Conservation (phyloP, 2,113 vertebrate species). For the Gopherus flavomarginatus region DNA sequence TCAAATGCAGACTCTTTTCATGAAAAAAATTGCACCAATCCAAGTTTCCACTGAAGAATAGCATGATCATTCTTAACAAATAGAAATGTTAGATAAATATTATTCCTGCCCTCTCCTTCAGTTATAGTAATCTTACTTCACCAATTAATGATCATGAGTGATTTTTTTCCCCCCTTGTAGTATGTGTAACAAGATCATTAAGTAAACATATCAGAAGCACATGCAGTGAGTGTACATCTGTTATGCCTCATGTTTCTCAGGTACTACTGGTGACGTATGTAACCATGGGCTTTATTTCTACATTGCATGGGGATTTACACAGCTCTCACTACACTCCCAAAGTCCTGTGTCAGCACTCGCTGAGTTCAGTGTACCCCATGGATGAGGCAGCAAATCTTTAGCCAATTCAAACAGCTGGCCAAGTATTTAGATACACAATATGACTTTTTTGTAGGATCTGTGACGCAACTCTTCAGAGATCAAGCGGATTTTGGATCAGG, state of each 20-base stretch:
- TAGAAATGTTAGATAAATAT: not conserved
- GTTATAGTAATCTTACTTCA: not conserved
- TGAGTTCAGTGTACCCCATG: not conserved
- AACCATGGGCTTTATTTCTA: not conserved
- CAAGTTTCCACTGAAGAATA: not conserved
- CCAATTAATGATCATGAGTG: not conserved
- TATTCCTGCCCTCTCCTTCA: not conserved
- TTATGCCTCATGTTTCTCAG: not conserved
- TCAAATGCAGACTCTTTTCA: not conserved
- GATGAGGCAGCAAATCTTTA: not conserved
- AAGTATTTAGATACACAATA: not conserved
- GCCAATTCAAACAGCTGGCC: not conserved
- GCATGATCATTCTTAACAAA: not conserved
- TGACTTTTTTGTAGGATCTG: conserved; percentile 39
- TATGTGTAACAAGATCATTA: not conserved
- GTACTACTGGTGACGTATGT: not conserved
- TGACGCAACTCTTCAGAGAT: not conserved
- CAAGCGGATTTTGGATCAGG: not conserved
- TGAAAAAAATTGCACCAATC: not conserved
- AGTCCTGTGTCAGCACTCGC: not conserved
- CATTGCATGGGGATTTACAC: not conserved
- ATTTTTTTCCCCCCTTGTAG: not conserved
- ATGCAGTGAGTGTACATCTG: conserved; percentile 17
- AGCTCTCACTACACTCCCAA: not conserved
- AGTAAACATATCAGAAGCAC: not conserved